Evolutionary conservation across 2,113 vertebrate genomes (phyloP), one percentile per base, ranked within the genome.

Genomic region (Tragulus kanchil): DNA sequence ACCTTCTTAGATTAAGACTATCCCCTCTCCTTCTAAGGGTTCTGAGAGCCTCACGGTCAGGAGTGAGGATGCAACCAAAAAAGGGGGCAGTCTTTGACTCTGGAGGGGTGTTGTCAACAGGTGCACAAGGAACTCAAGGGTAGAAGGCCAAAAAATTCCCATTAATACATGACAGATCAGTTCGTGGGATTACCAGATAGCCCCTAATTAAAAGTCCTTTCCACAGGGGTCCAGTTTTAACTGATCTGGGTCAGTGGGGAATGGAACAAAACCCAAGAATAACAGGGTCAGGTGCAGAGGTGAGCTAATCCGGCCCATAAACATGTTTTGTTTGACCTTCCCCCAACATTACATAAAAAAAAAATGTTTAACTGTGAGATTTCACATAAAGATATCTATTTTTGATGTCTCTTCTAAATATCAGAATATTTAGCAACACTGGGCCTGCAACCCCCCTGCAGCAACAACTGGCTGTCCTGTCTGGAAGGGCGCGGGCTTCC

Each of bases 361-460:
- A 65, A 31, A 2, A 31, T 50, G 81, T 58, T 69, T 8, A 92
- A 90, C 36, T 77, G 28, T n/a, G 45, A 85, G 78, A 79, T 79
- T 87, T 87, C 73, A 96, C 61, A 89, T 86, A 79, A 85, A 67
- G 58, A 4, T 78, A 73, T n/a, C 56, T 92, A 75, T 91, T 95
- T 93, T 78, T 3, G 21, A 48, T 82, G 83, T 78, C 45, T 96
- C 67, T 88, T 88, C 65, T 93, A 91, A 82, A 65, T 36, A 91
- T 36, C 78, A 64, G 12, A 87, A 71, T 31, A 90, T 84, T 56
- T 94, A 81, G 88, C 91, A 93, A 92, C 36, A 79, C 0, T 85
- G 54, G 71, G 26, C 59, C 52, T 94, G 54, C 73, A 75, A 64
- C 26, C 28, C 58, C 15, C 45, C 42, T 48, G 5, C 36, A 21